Evolutionary conservation across 1,140 invertebrate species (phyloP), one percentile per base, ranked within the genome.

Genomic region (Spodoptera litura): DNA sequence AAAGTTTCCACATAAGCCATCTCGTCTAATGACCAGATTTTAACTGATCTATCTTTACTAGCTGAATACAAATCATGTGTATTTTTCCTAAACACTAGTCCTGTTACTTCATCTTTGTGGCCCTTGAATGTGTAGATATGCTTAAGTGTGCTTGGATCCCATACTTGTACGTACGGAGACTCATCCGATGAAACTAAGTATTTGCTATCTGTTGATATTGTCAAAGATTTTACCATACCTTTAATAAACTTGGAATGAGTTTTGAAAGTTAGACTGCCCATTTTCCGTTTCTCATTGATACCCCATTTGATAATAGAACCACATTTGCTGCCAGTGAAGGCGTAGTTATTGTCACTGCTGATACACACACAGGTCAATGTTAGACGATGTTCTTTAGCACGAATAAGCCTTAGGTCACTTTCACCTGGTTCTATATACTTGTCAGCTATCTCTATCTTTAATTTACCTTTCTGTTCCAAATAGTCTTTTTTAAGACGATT

Each of bases 1-100:
- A 99, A 95, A 75, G 98, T 98, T 95, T 99, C 99, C 9, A 99
- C 97, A 95, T 99, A 99, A 10, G 97, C 96, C 97, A 99, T 98
- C 89, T 99, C 98, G 95, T 98, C 98, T 25, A 99, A 95, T 83
- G 97, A 98, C 99, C 99, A 99, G 38, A 99, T 97, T 95, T 97
- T 98, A 0, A 99, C 97, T 44, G 97, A 97, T 83, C 97, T 95
- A 92, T 99, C 99, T 87, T 97, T 96, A 61, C 97, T 97, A 8
- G 96, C 95, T 55, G 98, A 99, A 88, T 98, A 99, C 52, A 99
- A 95, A 27, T 97, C 97, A 94, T 99, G 98, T n/a, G 97, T 97
- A 78, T 97, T 96, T 89, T 96, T 97, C 85, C 98, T 96, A 92
- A 99, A 99, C 25, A 97, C 96, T 68, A 99, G 87, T 31, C 98